Evolutionary conservation across 1,140 invertebrate species (phyloP), one percentile per base, ranked within the genome.

Genomic region (Lutraria rhynchaena): DNA sequence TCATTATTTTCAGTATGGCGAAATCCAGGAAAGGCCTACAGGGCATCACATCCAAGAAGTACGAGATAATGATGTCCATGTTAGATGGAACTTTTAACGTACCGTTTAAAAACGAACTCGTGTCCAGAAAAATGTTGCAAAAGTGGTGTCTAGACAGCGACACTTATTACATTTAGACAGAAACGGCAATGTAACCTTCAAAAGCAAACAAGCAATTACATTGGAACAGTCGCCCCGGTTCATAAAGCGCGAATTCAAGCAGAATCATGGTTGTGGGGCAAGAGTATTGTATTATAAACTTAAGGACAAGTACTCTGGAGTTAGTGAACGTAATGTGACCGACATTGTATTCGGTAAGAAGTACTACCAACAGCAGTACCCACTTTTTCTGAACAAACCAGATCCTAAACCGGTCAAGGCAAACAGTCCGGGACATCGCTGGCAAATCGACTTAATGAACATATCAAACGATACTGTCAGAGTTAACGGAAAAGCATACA

Each of bases 371-470:
- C 44, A 15, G 27, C 19, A 60, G 17, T 60, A 61, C 22, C 71
- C 71, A 29, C 33, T 24, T 27, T 75, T 75, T 27, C 33, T 35
- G 35, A 71, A 71, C 27, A 60, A 75, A 35, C 44, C 71, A 17
- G n/a, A 44, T 19, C 71, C 55, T 19, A 75, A 33, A 37, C 41
- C 55, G 24, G 44, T 75, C 27, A 61, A 15, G 35, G 55, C 71
- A 17, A n/a, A 29, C 24, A 9, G 31, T 57, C 70, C 53, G 9
- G 55, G 53, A 37, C 35, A 27, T 9, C 27, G 71, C 15, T 61
- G 57, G 71, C 71, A 75, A 33, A 75, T 75, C 11, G 71, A 75
- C 33, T 27, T 75, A 15, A 29, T 75, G 7, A 24, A 61, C 19
- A 75, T 75, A 57, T 9, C 2, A 1, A 29, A 29, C 15, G 11